Conservation (phyloP, 2,888 invertebrate species). For the Allygus modestus region DNA sequence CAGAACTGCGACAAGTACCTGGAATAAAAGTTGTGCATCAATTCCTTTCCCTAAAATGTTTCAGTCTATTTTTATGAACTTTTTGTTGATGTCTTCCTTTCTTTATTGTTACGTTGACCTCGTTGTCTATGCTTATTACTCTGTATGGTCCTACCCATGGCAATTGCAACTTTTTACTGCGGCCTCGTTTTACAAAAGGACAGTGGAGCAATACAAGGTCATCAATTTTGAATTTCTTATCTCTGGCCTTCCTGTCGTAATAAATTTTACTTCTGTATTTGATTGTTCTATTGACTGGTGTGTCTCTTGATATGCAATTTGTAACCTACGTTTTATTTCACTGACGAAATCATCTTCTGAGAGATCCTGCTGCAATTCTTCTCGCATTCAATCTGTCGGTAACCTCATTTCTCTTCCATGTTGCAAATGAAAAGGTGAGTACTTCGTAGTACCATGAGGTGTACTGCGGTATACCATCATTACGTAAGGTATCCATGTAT, state of each 20-base stretch:
- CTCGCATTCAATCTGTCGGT: slow-evolving; percentile 35
- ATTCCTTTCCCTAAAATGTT: slow-evolving; percentile 34
- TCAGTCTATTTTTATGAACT: slow-evolving; percentile 39
- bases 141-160: slow-evolving; percentile 31
- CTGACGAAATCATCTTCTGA: slow-evolving; percentile 31
- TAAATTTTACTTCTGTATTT: slow-evolving; percentile 12
- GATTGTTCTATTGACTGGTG: not conserved
- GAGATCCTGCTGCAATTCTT: slow-evolving; percentile 33
- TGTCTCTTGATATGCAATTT: slow-evolving; percentile 26
- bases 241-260: slow-evolving; percentile 38
- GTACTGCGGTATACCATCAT: slow-evolving; percentile 71
- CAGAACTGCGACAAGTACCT: not conserved
- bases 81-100: not conserved
- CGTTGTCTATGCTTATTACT: slow-evolving; percentile 6
- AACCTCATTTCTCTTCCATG: slow-evolving; percentile 63
- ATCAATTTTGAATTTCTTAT: slow-evolving; percentile 7
- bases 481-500: slow-evolving; percentile 70
- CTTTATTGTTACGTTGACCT: slow-evolving; percentile 37
- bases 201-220: not conserved
- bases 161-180: slow-evolving; percentile 14
- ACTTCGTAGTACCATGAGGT: slow-evolving; percentile 69
- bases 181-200: not conserved
- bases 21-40: not conserved
- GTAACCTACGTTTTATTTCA: slow-evolving; percentile 26
- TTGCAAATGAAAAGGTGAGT: slow-evolving; percentile 65